Base-by-base conservation (phyloP, 1,140 invertebrate species). In the Euwallacea similis region DNA sequence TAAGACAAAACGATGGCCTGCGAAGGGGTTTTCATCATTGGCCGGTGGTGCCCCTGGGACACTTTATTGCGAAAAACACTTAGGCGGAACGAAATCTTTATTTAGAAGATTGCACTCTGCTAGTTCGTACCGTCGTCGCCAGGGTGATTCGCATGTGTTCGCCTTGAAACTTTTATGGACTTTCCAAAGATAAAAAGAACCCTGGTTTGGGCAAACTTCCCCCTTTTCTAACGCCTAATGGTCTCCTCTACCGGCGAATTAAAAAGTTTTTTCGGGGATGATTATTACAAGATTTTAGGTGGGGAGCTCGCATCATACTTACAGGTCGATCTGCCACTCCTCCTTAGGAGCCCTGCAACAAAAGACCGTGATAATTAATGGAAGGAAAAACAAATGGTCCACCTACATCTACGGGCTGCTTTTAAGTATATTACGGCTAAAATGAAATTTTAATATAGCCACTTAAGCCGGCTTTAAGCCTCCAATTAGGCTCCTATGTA, bases 61-160 rank as follows among this genome's bases (percentile, higher is more conserved):
- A 76, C 73, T 78, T 78, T 78, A 78, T 78, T 77, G 77, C 77
- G 76, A 77, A 78, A 78, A 77, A 77, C 77, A 78, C 77, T 78
- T 78, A 78, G 76, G 64, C 74, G 72, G 70, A 76, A 76, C 69
- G 71, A 73, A 74, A 59, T 64, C 71, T 75, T 76, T 78, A 77
- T 78, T 78, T 77, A 78, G 75, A 72, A 77, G 74, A 78, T 77
- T 78, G 75, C 76, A 77, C 70, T 50, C 46, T 13, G 46, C 21
- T 33, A 33, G 21, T 33, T 33, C 21, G 21, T 33, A 33, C 21
- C 21, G 21, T 33, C 21, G 21, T 33, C 21, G 21, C 21, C 21
- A 33, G 21, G 21, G 21, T 33, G 21, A 33, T 33, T 33, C 21
- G 21, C 21, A 33, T 33, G 21, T 33, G 21, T 33, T 33, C 21